Base-by-base conservation (phyloP, 2,888 invertebrate species). In the Heliconius ismenius region DNA sequence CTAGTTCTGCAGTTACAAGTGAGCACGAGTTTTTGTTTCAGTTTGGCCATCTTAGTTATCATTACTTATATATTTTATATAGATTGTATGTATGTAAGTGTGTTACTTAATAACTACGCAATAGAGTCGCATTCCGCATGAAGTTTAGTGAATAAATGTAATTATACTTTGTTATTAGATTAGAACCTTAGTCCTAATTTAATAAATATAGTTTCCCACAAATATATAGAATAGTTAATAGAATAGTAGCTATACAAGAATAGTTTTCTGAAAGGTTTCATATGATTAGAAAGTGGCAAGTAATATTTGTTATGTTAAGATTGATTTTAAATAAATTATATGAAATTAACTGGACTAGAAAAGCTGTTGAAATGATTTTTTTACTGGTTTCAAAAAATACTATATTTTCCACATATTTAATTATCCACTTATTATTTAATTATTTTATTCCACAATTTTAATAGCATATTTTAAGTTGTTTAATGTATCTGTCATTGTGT, bases 11-110 rank as follows among this genome's bases (percentile, higher is more conserved):
- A 64, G 69, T 70, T 63, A 62, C 28, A 63, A 70, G 69, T 75
- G 54, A 6, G 70, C 32, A 68, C 72, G 32, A 69, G 36, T 75
- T 75, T 75, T 75, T 70, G 70, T 70, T 43, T 43, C n/a, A 36
- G 63, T 75, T 75, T 68, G 49, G 26, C 43, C n/a, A 43, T 43
- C 49, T 3, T 13, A n/a, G 72, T 73, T 73, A 73, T 73, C 28
- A 32, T 70, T 54, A 32, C 32, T 54, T 54, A 32, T 70, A 70
- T 70, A 32, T 54, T 70, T 7, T 32, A 70, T 70, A 70, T 13
- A 54, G 58, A n/a, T 10, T 69, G 6, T 54, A 54, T 49, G 18
- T 4, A 26, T 43, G 24, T 32, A 64, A 7, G 26, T 28, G n/a
- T 65, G n/a, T n/a, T n/a, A 36, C 36, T 36, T 36, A 65, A 65